phyloP scores from a whole-genome alignment of 2,797 vertebrate genomes.

The Mergus octosetaceus region DNA sequence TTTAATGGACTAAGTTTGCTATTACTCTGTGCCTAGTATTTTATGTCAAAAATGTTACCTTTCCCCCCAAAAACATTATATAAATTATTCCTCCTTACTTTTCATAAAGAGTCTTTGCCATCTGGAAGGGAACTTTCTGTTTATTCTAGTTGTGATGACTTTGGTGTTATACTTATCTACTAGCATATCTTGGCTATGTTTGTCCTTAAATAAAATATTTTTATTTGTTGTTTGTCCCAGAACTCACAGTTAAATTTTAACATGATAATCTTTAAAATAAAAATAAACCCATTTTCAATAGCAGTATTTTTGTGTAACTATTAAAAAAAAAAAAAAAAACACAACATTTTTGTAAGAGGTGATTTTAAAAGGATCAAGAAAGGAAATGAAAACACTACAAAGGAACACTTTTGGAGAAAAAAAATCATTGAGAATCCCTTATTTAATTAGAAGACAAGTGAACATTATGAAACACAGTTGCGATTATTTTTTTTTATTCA shows the following conservation, averaged over 20 bases:
- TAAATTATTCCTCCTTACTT: background rate
- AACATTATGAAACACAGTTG: background rate
- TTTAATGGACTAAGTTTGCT: background rate
- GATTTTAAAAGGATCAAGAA: slow-evolving; percentile 1
- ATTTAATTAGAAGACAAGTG: background rate
- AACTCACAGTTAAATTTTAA: background rate
- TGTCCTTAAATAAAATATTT: background rate
- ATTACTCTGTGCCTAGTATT: background rate
- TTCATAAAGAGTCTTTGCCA: background rate
- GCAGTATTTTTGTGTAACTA: background rate
- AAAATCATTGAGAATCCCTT: background rate
- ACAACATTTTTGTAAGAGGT: background rate
- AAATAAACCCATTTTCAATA: background rate
- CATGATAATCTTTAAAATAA: background rate
- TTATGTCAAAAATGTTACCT: background rate
- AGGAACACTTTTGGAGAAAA: background rate
- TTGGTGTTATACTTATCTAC: background rate
- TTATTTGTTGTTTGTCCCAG: background rate
- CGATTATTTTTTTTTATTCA: background rate
- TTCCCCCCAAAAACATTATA: background rate
- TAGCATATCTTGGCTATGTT: background rate
- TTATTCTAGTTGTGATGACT: background rate
- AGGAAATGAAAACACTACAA: background rate
- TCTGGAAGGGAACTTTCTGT: background rate
- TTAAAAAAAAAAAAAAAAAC: background rate